phyloP scores from a whole-genome alignment of 1,140 invertebrate species.

The Lepidurus arcticus region DNA sequence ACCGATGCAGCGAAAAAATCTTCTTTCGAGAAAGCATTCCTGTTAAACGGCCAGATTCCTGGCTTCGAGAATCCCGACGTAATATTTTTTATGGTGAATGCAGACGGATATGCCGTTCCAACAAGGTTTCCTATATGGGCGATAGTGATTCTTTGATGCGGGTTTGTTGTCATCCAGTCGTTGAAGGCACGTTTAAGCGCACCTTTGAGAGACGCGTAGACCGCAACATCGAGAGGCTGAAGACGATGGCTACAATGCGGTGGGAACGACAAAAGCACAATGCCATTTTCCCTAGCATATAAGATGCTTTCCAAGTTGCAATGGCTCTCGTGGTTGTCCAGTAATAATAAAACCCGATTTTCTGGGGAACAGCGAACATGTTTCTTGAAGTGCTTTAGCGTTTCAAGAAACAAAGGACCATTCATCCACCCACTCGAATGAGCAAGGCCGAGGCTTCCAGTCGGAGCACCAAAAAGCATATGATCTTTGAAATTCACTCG shows the following conservation, averaged over 20 bases:
- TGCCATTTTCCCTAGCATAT: conserved; percentile 56
- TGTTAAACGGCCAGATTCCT: conserved; percentile 38
- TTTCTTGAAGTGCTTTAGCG: conserved; percentile 43
- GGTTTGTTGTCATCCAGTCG: conserved; percentile 38
- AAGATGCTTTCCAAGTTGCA: conserved; percentile 36
- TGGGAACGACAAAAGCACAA: conserved; percentile 40
- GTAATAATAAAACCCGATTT: conserved; percentile 37
- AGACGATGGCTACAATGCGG: conserved; percentile 42
- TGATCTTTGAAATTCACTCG: too few species aligned
- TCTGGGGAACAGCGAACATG: conserved; percentile 38
- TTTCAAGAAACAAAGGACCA: conserved; percentile 37
- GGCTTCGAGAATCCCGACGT: conserved; percentile 37
- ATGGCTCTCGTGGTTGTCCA: conserved; percentile 38
- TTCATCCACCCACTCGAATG: conserved; percentile 41
- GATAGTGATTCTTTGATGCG: conserved; percentile 37
- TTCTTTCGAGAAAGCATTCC: conserved; percentile 35
- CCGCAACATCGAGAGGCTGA: conserved; percentile 42
- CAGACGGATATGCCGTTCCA: conserved; percentile 34
- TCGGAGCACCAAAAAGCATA: conserved; percentile 42
- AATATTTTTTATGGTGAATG: conserved; percentile 35
- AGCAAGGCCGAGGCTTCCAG: conserved; percentile 38
- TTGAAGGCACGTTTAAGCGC: conserved; percentile 42
- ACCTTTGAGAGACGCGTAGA: conserved; percentile 41
- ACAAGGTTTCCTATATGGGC: conserved; percentile 37
- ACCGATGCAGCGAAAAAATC: conserved; percentile 34